These are phyloP conservation scores for Ptyas mucosa DNA, from an alignment of 2,113 vertebrate genomes.

Conservation along the genomic window DNA sequence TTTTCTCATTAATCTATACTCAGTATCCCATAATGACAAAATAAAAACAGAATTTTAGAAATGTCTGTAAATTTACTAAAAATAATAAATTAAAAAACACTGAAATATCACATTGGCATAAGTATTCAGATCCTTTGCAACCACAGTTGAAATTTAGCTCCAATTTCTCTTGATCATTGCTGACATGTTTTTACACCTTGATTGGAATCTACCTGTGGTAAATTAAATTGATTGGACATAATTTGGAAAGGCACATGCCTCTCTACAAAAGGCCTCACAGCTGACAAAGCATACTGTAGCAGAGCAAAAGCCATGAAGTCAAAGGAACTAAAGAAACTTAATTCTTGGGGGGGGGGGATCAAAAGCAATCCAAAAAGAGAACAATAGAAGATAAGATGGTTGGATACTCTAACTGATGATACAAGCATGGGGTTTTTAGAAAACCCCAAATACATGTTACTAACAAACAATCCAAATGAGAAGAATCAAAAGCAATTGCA, in stretches of 20 bases:
- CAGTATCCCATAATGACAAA: background rate
- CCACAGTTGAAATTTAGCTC: background rate
- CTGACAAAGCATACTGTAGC: background rate
- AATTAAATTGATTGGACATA: background rate
- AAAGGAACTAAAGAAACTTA: background rate
- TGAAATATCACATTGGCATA: background rate
- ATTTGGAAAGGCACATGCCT: background rate
- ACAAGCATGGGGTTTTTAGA: background rate
- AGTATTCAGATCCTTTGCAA: background rate
- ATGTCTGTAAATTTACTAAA: background rate
- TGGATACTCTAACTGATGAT: background rate
- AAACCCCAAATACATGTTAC: background rate
- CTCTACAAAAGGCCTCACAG: background rate
- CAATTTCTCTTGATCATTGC: background rate
- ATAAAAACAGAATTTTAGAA: background rate
- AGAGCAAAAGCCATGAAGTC: background rate
- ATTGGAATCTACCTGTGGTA: background rate
- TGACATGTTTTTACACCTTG: background rate
- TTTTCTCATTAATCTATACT: background rate
- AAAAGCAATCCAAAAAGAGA: background rate
- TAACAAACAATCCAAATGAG: background rate
- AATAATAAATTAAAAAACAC: background rate
- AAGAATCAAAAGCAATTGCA: background rate
- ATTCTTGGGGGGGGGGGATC: background rate
- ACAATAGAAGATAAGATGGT: background rate